These are phyloP conservation scores for Lasioglossum albipes DNA, from an alignment of 1,140 invertebrate genomes.

Conservation along the genomic window DNA sequence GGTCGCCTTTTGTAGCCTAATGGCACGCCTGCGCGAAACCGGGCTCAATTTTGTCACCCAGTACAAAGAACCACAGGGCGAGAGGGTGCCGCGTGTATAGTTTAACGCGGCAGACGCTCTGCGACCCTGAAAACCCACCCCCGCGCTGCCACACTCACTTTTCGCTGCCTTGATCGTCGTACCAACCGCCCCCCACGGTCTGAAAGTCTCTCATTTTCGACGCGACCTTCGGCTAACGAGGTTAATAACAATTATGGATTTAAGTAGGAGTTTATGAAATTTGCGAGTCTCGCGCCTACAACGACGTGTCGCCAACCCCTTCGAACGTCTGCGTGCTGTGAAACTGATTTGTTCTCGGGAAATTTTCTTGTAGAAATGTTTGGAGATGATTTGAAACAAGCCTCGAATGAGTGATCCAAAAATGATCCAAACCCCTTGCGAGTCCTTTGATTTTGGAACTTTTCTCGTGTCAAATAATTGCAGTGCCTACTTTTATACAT, in stretches of 20 bases:
- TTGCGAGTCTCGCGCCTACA: constrained; percentile 10
- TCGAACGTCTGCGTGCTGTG: not conserved
- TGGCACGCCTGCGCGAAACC: constrained; percentile 60
- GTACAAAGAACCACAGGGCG: constrained; percentile 60
- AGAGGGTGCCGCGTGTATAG: constrained; percentile 46
- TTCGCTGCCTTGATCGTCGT: not conserved
- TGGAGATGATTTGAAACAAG: too few species aligned
- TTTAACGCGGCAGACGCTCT: constrained; percentile 45
- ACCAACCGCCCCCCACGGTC: not conserved
- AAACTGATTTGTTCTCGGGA: too few species aligned
- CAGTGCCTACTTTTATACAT: too few species aligned
- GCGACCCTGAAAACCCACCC: constrained; percentile 33
- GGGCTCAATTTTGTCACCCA: constrained; percentile 62
- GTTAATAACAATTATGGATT: constrained; percentile 59
- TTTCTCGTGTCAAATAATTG: too few species aligned
- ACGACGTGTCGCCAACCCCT: not conserved
- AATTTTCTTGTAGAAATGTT: too few species aligned
- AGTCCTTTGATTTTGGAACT: too few species aligned
- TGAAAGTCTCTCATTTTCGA: constrained; percentile 40
- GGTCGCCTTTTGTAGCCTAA: constrained; percentile 43
- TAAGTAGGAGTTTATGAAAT: constrained; percentile 42
- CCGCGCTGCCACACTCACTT: not conserved
- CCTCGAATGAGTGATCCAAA: too few species aligned
- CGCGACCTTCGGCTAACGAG: constrained; percentile 30
- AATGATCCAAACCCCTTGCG: too few species aligned